These are phyloP conservation scores for Tinamus guttatus DNA, from an alignment of 2,113 vertebrate species.

Conservation along the genomic window DNA sequence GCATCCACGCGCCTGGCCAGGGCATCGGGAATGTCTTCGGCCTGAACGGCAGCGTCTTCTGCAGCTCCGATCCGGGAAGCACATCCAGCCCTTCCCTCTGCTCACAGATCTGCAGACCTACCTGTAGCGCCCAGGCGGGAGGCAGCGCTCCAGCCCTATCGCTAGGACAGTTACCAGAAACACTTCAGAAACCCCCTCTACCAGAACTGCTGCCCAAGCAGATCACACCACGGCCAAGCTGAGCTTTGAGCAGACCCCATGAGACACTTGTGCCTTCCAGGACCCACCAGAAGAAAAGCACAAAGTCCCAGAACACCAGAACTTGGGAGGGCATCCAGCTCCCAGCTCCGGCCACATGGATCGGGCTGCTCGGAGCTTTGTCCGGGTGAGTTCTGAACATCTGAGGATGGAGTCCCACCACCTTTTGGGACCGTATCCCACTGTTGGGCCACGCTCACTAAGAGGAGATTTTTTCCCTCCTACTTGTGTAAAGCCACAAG, in stretches of 20 bases:
- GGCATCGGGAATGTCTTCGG: no score
- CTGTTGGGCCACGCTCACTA: background rate
- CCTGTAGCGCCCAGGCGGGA: background rate
- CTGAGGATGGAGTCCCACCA: background rate
- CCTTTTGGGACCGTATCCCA: background rate
- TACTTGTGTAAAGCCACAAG: background rate
- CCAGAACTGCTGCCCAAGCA: background rate
- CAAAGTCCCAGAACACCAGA: background rate
- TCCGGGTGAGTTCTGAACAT: background rate
- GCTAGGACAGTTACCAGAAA: no score
- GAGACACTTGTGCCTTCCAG: background rate
- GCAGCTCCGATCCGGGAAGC: background rate
- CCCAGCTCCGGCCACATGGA: background rate
- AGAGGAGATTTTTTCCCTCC: background rate
- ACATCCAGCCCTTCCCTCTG: background rate
- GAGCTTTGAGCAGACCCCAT: background rate
- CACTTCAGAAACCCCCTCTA: background rate
- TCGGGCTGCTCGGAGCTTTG: background rate
- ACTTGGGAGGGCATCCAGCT: no score
- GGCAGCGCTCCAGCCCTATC: background rate
- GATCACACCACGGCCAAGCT: background rate
- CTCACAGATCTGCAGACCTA: background rate
- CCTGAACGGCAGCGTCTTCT: no score
- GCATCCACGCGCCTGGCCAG: no score
- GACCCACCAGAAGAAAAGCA: background rate